Conservation (phyloP, 2,888 invertebrate species). For the Adelognathus sp. region DNA sequence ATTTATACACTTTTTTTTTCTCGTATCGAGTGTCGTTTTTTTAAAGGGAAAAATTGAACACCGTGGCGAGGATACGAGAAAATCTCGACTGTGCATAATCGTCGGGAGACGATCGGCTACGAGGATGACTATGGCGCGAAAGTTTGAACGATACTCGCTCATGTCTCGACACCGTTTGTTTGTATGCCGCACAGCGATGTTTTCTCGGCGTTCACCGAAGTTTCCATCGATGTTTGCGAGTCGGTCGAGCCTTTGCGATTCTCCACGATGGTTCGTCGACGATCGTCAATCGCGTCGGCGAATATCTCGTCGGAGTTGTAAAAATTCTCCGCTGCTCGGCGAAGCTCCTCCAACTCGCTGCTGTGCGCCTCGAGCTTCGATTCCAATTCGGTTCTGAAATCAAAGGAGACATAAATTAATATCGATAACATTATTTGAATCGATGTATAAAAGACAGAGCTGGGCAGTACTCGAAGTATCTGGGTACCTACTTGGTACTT, state of each 20-base stretch:
- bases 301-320: constrained; percentile 69
- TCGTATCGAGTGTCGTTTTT: constrained; percentile 8
- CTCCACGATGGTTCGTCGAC: constrained; percentile 71
- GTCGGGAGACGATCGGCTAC: constrained; percentile 43
- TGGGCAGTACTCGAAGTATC: too few relatives aligned
- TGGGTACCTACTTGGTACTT: too few relatives aligned
- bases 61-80: constrained; percentile 34
- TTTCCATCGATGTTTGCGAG: constrained; percentile 8
- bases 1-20: constrained; percentile 49
- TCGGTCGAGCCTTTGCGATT: constrained; percentile 64
- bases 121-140: constrained; percentile 42
- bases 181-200: background rate
- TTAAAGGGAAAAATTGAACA: background rate
- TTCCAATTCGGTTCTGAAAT: constrained; percentile 74
- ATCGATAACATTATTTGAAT: background rate
- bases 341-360: constrained; percentile 70
- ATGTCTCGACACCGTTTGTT: background rate
- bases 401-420: background rate
- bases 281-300: constrained; percentile 67
- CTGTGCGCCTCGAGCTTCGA: constrained; percentile 71
- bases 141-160: constrained; percentile 1
- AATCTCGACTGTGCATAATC: constrained; percentile 40
- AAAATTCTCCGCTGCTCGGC: constrained; percentile 67
- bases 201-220: constrained; percentile 37
- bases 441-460: too few relatives aligned